phyloP scores from a whole-genome alignment of 92 coral and sea anemone genomes.

The Zoanthus gigantus region DNA sequence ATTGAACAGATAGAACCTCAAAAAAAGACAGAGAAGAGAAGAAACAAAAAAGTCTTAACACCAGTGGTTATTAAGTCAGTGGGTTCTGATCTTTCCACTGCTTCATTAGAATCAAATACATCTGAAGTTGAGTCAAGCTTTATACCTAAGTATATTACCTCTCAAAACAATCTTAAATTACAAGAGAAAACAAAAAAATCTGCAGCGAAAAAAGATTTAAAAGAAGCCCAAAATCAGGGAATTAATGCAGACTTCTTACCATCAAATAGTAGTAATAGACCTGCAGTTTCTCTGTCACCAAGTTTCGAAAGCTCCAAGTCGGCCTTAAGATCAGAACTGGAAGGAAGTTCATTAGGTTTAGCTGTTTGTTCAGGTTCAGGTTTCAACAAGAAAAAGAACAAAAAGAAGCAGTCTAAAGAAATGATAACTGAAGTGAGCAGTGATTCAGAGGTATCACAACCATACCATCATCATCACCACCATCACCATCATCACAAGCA shows the following conservation, averaged over 20 bases:
- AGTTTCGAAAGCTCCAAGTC: not conserved
- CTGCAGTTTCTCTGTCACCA: conserved; percentile 4
- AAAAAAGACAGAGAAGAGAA: not conserved
- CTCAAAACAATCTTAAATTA: not conserved
- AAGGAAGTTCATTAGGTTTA: not conserved
- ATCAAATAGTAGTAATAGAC: not conserved
- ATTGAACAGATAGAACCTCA: not conserved
- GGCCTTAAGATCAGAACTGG: not conserved
- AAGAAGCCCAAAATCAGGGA: not conserved
- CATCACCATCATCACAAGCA: conserved; percentile 65
- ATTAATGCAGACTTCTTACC: not conserved
- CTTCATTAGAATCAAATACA: conserved; percentile 7
- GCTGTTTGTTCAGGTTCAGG: not conserved
- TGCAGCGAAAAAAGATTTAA: not conserved
- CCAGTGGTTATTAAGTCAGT: not conserved
- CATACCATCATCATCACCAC: conserved; percentile 27
- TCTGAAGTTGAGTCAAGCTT: not conserved
- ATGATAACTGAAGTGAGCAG: not conserved
- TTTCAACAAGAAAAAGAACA: conserved; percentile 13
- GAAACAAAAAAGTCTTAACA: not conserved
- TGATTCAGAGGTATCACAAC: not conserved
- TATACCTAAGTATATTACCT: not conserved
- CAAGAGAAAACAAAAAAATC: conserved; percentile 13
- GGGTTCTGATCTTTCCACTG: not conserved
- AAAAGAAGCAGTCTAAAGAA: not conserved